These are phyloP conservation scores for Catharus fuscescens DNA, from an alignment of 2,113 vertebrate species.

Conservation along the genomic window DNA sequence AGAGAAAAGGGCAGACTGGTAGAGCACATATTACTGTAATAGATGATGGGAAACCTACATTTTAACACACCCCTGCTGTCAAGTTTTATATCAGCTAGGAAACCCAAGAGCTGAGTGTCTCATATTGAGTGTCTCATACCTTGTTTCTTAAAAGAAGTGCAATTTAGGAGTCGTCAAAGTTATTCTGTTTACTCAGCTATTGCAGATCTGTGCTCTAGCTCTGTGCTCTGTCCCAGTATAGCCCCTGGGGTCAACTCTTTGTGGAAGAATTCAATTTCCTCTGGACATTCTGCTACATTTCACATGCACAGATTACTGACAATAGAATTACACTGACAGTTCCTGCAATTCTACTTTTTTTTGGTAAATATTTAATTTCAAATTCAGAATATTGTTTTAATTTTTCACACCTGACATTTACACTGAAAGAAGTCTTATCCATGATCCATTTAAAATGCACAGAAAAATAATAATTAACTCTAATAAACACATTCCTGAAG, in stretches of 20 bases:
- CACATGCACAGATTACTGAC: background rate
- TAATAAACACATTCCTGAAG: background rate
- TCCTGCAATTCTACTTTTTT: background rate
- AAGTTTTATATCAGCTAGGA: background rate
- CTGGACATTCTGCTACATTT: background rate
- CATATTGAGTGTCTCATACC: background rate
- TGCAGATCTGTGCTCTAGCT: background rate
- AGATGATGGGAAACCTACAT: background rate
- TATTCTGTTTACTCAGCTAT: background rate
- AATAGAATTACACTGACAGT: background rate
- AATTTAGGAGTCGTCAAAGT: background rate
- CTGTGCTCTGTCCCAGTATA: background rate
- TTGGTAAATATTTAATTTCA: background rate
- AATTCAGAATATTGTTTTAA: background rate
- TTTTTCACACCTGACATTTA: background rate
- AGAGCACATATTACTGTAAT: background rate
- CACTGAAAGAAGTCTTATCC: background rate
- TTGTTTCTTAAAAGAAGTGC: background rate
- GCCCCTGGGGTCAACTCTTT: background rate
- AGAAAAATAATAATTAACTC: background rate
- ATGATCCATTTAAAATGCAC: background rate
- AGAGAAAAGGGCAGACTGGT: background rate
- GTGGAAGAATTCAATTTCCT: background rate
- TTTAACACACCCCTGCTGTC: background rate
- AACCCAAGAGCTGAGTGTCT: background rate